Evolutionary conservation across 1,140 invertebrate genomes (phyloP).

Genomic region (Spodoptera frugiperda): DNA sequence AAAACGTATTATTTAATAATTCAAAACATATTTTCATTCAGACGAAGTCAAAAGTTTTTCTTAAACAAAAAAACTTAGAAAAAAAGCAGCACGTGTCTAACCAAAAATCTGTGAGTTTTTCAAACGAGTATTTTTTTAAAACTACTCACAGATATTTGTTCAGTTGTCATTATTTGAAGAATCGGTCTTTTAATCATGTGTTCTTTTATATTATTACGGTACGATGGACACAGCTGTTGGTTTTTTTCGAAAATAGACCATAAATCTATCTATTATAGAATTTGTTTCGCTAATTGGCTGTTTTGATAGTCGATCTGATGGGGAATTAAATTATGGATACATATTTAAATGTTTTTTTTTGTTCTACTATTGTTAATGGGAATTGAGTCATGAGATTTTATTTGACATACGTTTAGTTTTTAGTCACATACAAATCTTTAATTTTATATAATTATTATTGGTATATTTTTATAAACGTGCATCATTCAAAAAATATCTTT

Average conservation of each 20-base stretch:
- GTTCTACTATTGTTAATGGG: background rate
- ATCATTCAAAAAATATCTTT: too few species aligned
- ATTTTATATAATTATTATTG: too few species aligned
- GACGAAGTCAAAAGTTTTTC: background rate
- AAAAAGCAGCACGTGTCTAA: constrained; percentile 50
- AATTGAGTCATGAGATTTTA: background rate
- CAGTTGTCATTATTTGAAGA: constrained; percentile 66
- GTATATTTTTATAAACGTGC: too few species aligned
- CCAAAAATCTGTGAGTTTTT: constrained; percentile 34
- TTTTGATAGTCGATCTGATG: constrained; percentile 34
- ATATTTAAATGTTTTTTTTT: background rate
- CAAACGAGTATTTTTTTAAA: constrained; percentile 43
- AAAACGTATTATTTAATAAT: too few species aligned
- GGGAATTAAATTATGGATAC: constrained; percentile 9
- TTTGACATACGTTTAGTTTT: background rate
- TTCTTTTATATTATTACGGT: constrained; percentile 55
- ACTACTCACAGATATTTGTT: constrained; percentile 55
- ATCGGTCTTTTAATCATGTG: constrained; percentile 49
- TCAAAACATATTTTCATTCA: constrained; percentile 1
- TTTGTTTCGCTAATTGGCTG: constrained; percentile 62
- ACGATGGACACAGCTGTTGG: constrained; percentile 57
- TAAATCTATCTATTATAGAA: constrained; percentile 45
- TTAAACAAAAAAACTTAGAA: background rate
- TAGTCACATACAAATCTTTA: background rate
- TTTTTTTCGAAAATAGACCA: constrained; percentile 34